phyloP scores from a whole-genome alignment of 2,113 vertebrate genomes.

The Hyperoodon ampullatus region DNA sequence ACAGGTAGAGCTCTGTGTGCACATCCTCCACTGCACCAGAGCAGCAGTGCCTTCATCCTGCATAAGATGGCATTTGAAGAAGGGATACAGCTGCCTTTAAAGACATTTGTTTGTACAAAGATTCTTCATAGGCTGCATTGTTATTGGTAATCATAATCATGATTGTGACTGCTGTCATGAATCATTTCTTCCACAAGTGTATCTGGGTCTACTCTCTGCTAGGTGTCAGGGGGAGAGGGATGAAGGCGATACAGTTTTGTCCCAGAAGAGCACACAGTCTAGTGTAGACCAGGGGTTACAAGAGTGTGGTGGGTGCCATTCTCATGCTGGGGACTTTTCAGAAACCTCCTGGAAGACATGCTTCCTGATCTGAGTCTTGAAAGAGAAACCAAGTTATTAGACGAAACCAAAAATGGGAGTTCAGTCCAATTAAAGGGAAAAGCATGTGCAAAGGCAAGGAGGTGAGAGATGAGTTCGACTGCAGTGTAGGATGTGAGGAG shows the following conservation, averaged over 20 bases:
- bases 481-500: not conserved
- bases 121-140: not conserved
- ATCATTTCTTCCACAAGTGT: not conserved
- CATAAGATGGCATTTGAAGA: not conserved
- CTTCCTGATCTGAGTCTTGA: conserved; percentile 1
- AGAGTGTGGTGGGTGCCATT: not conserved
- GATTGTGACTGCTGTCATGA: not conserved
- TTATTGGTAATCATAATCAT: not conserved
- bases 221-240: not conserved
- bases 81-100: not conserved
- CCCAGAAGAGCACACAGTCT: not conserved
- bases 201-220: not conserved
- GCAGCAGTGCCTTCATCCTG: not conserved
- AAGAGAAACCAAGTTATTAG: not conserved
- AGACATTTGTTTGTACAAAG: not conserved
- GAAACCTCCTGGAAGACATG: not conserved
- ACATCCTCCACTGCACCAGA: not conserved
- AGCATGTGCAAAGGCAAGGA: not conserved
- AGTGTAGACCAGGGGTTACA: not conserved
- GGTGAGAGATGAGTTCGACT: not conserved
- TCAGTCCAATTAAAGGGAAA: not conserved
- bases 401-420: not conserved
- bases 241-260: not conserved
- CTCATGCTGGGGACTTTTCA: not conserved
- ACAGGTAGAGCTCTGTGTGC: not conserved